These are phyloP conservation scores for Dioctria linearis DNA, from an alignment of 2,888 invertebrate genomes.

Conservation along the genomic window DNA sequence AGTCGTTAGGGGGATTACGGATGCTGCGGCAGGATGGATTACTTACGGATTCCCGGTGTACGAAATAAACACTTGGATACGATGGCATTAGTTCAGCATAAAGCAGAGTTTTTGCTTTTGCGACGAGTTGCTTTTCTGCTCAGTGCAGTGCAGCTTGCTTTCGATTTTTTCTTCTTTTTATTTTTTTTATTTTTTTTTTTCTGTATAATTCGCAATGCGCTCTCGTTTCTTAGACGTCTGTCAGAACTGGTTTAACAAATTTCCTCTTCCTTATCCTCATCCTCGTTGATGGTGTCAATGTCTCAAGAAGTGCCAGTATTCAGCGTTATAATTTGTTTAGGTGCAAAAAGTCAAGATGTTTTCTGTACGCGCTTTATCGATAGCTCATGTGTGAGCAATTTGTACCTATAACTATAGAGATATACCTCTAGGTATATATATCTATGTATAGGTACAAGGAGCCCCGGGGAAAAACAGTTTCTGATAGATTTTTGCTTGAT, in stretches of 20 bases:
- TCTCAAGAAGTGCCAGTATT: slow-evolving; percentile 45
- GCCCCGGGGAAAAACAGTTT: background rate
- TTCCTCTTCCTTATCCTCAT: slow-evolving; percentile 48
- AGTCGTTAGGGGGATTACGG: slow-evolving; percentile 26
- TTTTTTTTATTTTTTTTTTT: slow-evolving; percentile 2
- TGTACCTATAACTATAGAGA: slow-evolving; percentile 2
- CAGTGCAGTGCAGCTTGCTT: slow-evolving; percentile 30
- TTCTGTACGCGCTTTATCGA: slow-evolving; percentile 30
- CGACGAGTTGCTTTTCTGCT: background rate
- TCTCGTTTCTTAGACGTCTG: slow-evolving; percentile 54
- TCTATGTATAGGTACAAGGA: background rate
- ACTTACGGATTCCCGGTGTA: slow-evolving; percentile 31
- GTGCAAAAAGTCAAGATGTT: slow-evolving; percentile 24
- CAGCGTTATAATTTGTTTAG: slow-evolving; percentile 46
- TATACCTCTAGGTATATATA: too few species aligned
- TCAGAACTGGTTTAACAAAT: slow-evolving; percentile 58
- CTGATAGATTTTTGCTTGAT: background rate
- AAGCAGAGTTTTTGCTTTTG: background rate
- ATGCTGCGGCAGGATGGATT: slow-evolving; percentile 40
- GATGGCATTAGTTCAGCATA: background rate
- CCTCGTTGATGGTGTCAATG: slow-evolving; percentile 31
- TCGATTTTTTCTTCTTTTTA: background rate
- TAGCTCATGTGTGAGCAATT: slow-evolving; percentile 35
- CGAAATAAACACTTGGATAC: background rate
- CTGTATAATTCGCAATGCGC: background rate